phyloP scores from a whole-genome alignment of 2,113 vertebrate species.

The Colaptes auratus region DNA sequence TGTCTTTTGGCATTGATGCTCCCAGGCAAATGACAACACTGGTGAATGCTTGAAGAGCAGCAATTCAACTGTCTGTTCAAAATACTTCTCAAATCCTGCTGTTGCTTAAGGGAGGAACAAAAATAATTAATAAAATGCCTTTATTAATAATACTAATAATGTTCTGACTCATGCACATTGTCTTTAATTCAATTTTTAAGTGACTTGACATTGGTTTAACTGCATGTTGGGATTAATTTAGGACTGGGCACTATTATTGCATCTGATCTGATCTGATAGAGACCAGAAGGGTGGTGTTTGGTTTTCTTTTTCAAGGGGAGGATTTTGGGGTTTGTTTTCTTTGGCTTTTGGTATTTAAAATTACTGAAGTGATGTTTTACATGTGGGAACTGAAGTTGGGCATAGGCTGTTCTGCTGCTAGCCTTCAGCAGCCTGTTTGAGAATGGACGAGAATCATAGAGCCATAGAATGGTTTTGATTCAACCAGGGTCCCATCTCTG shows the following conservation, averaged over 20 bases:
- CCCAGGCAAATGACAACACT: slow-evolving; percentile 18
- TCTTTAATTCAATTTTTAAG: not conserved
- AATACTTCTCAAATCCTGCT: not conserved
- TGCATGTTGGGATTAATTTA: not conserved
- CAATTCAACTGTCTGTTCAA: slow-evolving; percentile 1
- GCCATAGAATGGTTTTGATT: no score
- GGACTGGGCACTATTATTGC: not conserved
- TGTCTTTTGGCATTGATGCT: slow-evolving; percentile 30
- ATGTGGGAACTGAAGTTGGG: not conserved
- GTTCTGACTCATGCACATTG: not conserved
- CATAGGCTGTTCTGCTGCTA: not conserved
- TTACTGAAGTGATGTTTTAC: not conserved
- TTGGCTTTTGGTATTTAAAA: not conserved
- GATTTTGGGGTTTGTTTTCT: not conserved
- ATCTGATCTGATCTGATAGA: not conserved
- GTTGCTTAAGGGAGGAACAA: not conserved
- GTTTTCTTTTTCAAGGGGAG: not conserved
- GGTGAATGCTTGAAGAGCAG: slow-evolving; percentile 11
- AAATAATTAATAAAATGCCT: not conserved
- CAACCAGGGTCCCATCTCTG: no score
- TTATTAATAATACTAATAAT: not conserved
- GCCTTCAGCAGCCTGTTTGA: not conserved
- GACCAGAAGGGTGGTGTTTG: not conserved
- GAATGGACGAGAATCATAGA: not conserved
- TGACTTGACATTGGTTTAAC: not conserved